Base-by-base conservation (phyloP, 2,113 vertebrate species). In the Dissostichus mawsoni region DNA sequence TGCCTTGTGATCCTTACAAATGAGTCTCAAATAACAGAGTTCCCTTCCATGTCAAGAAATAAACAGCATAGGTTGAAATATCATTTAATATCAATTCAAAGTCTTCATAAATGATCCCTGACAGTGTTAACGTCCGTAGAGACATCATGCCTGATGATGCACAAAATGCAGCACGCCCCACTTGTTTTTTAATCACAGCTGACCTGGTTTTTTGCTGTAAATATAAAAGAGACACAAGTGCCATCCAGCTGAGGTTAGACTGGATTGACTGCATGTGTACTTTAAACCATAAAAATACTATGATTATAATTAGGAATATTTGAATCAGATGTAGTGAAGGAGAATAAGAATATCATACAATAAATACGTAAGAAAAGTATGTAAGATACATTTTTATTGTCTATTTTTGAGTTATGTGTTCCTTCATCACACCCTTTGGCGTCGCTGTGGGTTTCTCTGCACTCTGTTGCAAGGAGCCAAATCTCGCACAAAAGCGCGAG, bases 401-500 rank as follows among this genome's bases (percentile, higher is more conserved):
- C 29, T 29, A 29, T 4, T 29, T 29, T 29, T 29, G 29, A 29
- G 29, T 29, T 23, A 23, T 11, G 17, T 16, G 17, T 2, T 64
- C 14, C 57, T 8, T 17, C n/a, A 6, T 8, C 36, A 0, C 17
- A 3, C 59, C 93, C 36, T 84, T 86, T 58, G 71, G 85, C 11
- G 95, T 72, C 79, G 92, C 88, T 4, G 83, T 86, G 0, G 29
- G 20, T 62, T 59, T 93, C 0, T 76, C 3, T 20, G 86, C 74
- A n/a, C n/a, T 23, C n/a, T 48, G 3, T 69, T 16, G 1, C 2
- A 7, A 0, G 5, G 0, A 10, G 0, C 11, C 62, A 92, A 90
- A 47, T 94, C 93, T 90, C 92, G 91, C 90, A 86, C 87, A 93
- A 92, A 93, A 74, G 69, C 94, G 95, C 92, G 95, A 79, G 89